Evolutionary conservation across 1,140 invertebrate species (phyloP), one percentile per base, ranked within the genome.

Genomic region (Amphibalanus amphitrite): DNA sequence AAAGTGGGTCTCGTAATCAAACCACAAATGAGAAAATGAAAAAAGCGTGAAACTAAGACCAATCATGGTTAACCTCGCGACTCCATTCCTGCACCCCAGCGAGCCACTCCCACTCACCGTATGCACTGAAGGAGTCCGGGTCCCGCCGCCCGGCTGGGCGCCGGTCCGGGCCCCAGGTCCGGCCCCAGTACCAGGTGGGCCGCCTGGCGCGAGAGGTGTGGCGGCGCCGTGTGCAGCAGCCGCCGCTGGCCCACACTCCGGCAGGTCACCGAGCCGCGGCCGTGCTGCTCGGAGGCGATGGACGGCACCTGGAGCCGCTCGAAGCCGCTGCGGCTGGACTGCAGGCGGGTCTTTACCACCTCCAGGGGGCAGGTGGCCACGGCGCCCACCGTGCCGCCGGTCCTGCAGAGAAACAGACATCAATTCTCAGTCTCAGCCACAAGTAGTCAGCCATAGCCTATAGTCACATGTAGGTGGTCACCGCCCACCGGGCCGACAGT

Each of bases 281-380:
- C 75, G 69, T 76, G 76, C 69, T 77, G 75, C 0, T 75, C 73
- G 28, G 75, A 77, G 25, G 77, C 74, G 28, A 82, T 84, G 72
- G 81, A 72, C 13, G 71, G 74, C 30, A 72, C 67, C 15, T 59
- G 82, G 33, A 83, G 77, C 73, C 79, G 78, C 77, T 82, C 80
- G 79, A 89, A 88, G 33, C 87, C 85, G 69, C 77, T 77, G 59
- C 87, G 86, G 0, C 94, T 97, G 23, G 95, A 97, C 80, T 99
- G 97, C 71, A 98, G 85, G 69, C 97, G 86, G 3, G 96, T 99
- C 82, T 99, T 99, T 8, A 99, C 92, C 71, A 99, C 96, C 84
- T 99, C 97, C 74, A 99, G 82, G 0, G 97, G 97, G 83, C 96
- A 98, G 75, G 97, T 99, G 65, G 96, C 87, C 73, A 98, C 91